Conservation (phyloP, 2,113 vertebrate genomes). For the Sinocyclocheilus maitianheensis region DNA sequence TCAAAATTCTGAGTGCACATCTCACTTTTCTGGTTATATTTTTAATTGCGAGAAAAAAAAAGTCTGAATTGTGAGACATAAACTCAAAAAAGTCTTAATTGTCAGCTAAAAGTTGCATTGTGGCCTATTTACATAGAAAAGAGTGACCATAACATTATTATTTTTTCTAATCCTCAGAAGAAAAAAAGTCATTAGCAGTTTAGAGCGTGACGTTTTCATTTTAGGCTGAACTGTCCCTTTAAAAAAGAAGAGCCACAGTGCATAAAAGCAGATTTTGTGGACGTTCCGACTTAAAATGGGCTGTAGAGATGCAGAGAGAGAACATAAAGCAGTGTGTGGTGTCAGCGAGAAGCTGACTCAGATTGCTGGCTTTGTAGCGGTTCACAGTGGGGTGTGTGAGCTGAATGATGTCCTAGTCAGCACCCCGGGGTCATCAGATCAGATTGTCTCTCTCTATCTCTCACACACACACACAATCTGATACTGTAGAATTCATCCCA, state of each 20-base stretch:
- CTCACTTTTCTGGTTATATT: no score
- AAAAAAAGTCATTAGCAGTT: neutral
- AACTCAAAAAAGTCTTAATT: neutral
- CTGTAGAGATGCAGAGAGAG: neutral
- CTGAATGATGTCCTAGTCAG: conserved; percentile 46
- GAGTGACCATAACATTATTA: neutral
- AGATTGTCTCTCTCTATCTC: neutral
- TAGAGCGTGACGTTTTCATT: neutral
- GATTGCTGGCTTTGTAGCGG: conserved; percentile 32
- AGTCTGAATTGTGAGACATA: no score
- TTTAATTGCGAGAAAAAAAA: neutral
- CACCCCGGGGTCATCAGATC: conserved; percentile 47
- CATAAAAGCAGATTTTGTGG: conserved; percentile 6
- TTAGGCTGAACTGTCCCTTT: neutral
- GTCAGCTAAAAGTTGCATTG: neutral
- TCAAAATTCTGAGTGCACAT: no score
- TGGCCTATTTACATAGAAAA: neutral
- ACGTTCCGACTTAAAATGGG: neutral
- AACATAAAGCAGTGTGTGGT: conserved; percentile 18
- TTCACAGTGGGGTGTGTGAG: conserved; percentile 25
- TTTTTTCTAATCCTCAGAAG: neutral
- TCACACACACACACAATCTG: neutral
- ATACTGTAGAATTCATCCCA: conserved; percentile 10
- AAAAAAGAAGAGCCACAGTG: neutral
- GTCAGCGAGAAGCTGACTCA: conserved; percentile 42